Evolutionary conservation across 1,140 invertebrate genomes (phyloP).

Genomic region (Bombus sibiricus): DNA sequence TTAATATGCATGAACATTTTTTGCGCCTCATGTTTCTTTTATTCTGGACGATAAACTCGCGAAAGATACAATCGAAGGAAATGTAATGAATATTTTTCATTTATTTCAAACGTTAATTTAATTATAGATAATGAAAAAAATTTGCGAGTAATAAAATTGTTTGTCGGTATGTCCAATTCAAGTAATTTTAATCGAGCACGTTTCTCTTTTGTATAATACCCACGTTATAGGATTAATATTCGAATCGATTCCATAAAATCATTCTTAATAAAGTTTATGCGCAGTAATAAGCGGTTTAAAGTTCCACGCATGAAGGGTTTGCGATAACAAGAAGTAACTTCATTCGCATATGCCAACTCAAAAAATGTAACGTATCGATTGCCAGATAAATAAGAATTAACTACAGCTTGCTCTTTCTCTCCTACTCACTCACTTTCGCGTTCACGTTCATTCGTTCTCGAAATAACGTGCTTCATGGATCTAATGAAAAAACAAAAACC

Average conservation of each 20-base stretch:
- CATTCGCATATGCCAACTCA: slow-evolving; percentile 8
- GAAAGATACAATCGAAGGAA: not conserved
- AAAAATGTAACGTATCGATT: slow-evolving; percentile 19
- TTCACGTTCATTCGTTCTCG: not conserved
- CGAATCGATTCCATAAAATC: not conserved
- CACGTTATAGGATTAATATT: not conserved
- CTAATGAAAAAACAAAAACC: not conserved
- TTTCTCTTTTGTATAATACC: not conserved
- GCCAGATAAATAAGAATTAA: not conserved
- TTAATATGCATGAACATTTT: not conserved
- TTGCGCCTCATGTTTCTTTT: not conserved
- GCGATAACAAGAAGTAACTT: slow-evolving; percentile 19
- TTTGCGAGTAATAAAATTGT: not conserved
- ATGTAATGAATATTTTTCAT: not conserved
- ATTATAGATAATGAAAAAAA: not conserved
- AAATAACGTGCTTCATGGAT: not conserved
- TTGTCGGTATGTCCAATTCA: not conserved
- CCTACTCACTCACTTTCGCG: not conserved
- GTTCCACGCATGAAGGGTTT: not conserved
- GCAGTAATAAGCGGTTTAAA: slow-evolving; percentile 24
- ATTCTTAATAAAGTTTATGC: slow-evolving; percentile 3
- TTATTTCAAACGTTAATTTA: not conserved
- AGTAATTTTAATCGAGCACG: not conserved
- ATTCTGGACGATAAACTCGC: not conserved
- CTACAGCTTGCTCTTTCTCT: not conserved